phyloP scores from a whole-genome alignment of 2,113 vertebrate species.

The Rynchops niger region DNA sequence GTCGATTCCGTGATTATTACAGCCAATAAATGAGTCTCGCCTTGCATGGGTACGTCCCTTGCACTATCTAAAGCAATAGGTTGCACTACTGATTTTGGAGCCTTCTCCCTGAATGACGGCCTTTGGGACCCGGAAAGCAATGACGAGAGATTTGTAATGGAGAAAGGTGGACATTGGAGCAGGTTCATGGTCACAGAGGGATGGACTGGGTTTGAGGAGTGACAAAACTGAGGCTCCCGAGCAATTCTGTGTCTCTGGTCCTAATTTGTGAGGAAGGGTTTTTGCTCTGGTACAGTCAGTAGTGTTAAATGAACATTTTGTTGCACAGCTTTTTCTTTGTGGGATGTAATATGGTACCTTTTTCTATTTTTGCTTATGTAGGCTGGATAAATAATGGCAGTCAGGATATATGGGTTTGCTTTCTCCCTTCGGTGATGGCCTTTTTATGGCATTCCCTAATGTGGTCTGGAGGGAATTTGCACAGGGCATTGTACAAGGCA shows the following conservation, averaged over 20 bases:
- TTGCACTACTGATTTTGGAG: background rate
- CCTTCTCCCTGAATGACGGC: background rate
- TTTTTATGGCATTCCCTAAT: background rate
- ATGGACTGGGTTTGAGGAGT: background rate
- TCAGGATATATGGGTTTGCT: background rate
- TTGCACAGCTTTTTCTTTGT: background rate
- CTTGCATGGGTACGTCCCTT: fast-evolving
- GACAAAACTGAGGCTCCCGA: background rate
- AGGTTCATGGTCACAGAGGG: fast-evolving
- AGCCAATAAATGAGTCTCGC: fast-evolving
- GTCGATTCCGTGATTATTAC: too few species aligned
- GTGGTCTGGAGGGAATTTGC: background rate
- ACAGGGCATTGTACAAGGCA: background rate
- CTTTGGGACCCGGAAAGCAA: background rate
- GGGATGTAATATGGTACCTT: background rate
- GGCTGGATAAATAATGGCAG: background rate
- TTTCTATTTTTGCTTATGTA: background rate
- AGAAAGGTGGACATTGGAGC: background rate
- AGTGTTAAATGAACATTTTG: background rate
- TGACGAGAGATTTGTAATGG: background rate
- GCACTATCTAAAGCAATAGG: background rate
- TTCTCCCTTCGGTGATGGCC: background rate
- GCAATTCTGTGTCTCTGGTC: background rate
- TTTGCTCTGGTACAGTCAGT: background rate
- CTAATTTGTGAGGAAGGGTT: background rate